Conservation (phyloP, 1,140 invertebrate genomes). For the Drosophila serrata region DNA sequence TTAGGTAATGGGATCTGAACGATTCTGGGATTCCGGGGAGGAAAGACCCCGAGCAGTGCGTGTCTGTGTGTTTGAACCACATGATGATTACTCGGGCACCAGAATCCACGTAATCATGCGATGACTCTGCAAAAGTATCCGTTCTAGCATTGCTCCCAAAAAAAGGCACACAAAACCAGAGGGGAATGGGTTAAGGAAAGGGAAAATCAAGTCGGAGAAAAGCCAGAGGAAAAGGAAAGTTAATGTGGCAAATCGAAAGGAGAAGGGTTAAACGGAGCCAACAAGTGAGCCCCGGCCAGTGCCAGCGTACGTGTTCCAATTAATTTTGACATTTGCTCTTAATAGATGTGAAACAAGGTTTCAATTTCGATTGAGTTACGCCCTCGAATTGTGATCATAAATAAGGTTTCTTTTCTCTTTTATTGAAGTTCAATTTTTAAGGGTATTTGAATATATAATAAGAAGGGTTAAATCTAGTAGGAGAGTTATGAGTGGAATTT, state of each 20-base stretch:
- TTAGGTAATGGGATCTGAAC: constrained; percentile 48
- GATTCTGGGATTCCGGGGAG: constrained; percentile 2
- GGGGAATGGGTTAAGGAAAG: not conserved
- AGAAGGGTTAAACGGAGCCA: constrained; percentile 61
- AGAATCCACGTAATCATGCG: constrained; percentile 76
- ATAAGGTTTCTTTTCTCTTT: constrained; percentile 2
- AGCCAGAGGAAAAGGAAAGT: constrained; percentile 61
- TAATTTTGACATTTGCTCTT: constrained; percentile 73
- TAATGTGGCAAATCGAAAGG: constrained; percentile 67
- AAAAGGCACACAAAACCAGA: not conserved
- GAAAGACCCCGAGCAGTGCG: constrained; percentile 17
- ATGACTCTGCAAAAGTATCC: constrained; percentile 68
- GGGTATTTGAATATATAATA: not conserved
- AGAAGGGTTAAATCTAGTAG: not conserved
- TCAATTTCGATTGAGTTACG: constrained; percentile 49
- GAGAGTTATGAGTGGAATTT: not conserved
- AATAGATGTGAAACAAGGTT: constrained; percentile 69
- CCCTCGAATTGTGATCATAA: constrained; percentile 34
- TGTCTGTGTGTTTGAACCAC: constrained; percentile 40
- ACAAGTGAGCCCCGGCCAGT: constrained; percentile 22
- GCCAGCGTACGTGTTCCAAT: constrained; percentile 70
- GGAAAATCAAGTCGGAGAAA: constrained; percentile 16
- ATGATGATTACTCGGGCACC: constrained; percentile 71
- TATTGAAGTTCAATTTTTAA: not conserved
- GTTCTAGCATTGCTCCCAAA: constrained; percentile 23